Conservation (phyloP, 2,888 invertebrate species). For the Anorthoa munda region DNA sequence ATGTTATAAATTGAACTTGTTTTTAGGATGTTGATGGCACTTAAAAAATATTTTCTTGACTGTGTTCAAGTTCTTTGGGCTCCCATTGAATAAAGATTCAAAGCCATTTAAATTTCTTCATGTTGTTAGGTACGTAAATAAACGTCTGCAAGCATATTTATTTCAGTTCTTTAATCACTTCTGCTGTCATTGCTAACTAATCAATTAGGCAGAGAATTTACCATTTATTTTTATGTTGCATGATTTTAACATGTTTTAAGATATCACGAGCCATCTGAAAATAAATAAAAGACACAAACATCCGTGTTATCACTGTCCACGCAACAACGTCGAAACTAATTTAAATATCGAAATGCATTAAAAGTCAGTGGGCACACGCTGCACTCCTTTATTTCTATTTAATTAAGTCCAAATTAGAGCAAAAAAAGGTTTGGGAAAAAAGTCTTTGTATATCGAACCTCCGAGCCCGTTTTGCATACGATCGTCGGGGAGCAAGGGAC, state of each 20-base stretch:
- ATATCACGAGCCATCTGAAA: conserved; percentile 40
- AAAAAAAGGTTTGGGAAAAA: conserved; percentile 59
- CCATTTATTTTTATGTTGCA: conserved; percentile 36
- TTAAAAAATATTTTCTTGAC: conserved; percentile 31
- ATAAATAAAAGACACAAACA: conserved; percentile 33
- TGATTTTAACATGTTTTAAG: conserved; percentile 50
- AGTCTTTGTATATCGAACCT: conserved; percentile 40
- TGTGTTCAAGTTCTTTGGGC: conserved; percentile 17
- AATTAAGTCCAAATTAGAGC: conserved; percentile 65
- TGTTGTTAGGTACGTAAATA: not conserved
- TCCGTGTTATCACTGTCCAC: conserved; percentile 40
- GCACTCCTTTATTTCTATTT: conserved; percentile 57
- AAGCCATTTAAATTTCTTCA: conserved; percentile 20
- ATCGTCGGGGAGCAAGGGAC: conserved; percentile 69
- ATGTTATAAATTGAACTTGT: conserved; percentile 53
- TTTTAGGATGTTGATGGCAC: conserved; percentile 35
- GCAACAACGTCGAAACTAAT: conserved; percentile 58
- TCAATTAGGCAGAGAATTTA: conserved; percentile 45
- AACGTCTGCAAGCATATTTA: not conserved
- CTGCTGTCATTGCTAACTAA: conserved; percentile 21
- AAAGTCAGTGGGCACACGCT: conserved; percentile 62
- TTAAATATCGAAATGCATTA: conserved; percentile 63
- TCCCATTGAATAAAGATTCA: conserved; percentile 35
- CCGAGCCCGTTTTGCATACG: conserved; percentile 62
- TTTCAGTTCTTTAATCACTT: conserved; percentile 1